phyloP scores from a whole-genome alignment of 2,113 vertebrate genomes.

The Phalacrocorax carbo region DNA sequence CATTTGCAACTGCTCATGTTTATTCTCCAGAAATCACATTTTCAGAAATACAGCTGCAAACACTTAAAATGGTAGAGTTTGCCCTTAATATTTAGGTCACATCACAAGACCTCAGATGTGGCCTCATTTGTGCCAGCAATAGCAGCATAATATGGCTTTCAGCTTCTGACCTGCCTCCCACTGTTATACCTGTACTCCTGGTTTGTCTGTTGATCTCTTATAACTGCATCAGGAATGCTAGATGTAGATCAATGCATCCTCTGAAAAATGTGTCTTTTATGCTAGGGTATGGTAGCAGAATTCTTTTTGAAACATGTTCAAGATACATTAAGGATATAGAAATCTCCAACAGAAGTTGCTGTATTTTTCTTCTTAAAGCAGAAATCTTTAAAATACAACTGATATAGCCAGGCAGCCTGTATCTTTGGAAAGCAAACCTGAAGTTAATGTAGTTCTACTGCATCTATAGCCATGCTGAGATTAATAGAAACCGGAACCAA shows the following conservation, averaged over 20 bases:
- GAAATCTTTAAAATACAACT: neutral
- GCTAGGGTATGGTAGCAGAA: neutral
- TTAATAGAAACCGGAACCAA: neutral
- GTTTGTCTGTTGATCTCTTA: neutral
- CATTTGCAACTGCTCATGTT: slow-evolving; percentile 32
- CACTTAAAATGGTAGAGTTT: slow-evolving; percentile 13
- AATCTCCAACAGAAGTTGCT: neutral
- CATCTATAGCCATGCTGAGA: neutral
- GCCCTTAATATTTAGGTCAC: slow-evolving; percentile 41
- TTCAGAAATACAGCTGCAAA: slow-evolving; percentile 50
- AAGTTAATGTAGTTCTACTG: neutral
- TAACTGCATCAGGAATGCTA: neutral
- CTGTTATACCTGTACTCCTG: neutral
- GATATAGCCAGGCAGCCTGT: neutral
- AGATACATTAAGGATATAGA: neutral
- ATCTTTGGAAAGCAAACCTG: neutral
- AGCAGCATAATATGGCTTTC: neutral
- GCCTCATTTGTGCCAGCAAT: neutral
- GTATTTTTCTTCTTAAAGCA: neutral
- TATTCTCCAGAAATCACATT: slow-evolving; percentile 6
- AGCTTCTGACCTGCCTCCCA: neutral
- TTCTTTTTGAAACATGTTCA: neutral
- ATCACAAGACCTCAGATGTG: neutral
- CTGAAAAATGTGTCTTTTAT: neutral
- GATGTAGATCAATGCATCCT: neutral